A percentile compares a stretch with the other conserved stretches of the same genome.
phyloP scores from a whole-genome alignment of 2,113 vertebrate species.

The Cyanoramphus novaezelandiae region DNA sequence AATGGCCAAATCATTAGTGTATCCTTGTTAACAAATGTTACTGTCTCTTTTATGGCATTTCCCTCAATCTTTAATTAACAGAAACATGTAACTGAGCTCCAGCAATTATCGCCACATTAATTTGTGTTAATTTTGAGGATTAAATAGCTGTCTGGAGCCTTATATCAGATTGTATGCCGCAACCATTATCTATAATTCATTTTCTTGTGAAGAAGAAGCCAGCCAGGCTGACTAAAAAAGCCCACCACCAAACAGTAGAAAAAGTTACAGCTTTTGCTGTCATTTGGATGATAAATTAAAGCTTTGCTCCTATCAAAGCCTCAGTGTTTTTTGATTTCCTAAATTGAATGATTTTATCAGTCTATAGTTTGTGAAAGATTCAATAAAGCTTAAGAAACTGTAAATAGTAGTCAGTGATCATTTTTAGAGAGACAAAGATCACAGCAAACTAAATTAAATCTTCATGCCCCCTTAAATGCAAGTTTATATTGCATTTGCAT shows the following conservation, averaged over 20 bases:
- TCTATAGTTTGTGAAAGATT: neutral
- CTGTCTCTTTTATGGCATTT: constrained; percentile 44
- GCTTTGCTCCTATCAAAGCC: neutral
- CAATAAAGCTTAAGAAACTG: neutral
- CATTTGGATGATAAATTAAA: neutral
- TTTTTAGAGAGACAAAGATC: neutral
- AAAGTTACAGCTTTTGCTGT: neutral
- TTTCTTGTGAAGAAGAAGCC: neutral
- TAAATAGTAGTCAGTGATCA: neutral
- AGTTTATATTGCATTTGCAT: neutral
- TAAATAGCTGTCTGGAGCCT: constrained; percentile 37
- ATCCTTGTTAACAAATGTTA: constrained; percentile 59
- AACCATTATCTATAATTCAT: neutral
- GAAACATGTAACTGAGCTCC: constrained; percentile 32
- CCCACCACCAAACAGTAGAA: neutral
- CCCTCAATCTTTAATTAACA: constrained; percentile 61
- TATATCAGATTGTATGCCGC: neutral
- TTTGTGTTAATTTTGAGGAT: constrained; percentile 49
- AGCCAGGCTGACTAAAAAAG: neutral
- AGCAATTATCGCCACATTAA: constrained; percentile 50
- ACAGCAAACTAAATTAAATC: neutral
- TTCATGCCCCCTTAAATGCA: neutral
- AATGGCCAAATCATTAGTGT: neutral
- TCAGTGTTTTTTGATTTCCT: neutral
- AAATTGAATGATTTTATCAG: neutral